These are phyloP conservation scores for Cinclus mexicanus DNA, from an alignment of 2,113 vertebrate genomes.

Conservation along the genomic window DNA sequence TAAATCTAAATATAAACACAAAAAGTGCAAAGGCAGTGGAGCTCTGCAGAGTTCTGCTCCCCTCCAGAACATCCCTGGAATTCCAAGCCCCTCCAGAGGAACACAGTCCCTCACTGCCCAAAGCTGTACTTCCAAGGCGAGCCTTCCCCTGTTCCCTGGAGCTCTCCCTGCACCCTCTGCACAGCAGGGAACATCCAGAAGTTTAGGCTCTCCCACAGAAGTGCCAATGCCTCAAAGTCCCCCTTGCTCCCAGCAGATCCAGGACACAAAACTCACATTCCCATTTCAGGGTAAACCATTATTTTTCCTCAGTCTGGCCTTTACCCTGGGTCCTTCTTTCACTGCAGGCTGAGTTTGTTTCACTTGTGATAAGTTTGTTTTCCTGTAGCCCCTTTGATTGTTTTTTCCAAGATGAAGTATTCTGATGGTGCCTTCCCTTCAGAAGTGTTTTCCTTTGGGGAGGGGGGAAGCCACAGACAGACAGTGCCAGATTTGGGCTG, in stretches of 20 bases:
- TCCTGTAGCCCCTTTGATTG: constrained; percentile 31
- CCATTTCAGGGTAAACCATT: background rate
- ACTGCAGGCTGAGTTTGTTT: constrained; percentile 55
- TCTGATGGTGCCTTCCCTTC: background rate
- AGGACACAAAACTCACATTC: background rate
- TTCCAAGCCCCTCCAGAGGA: background rate
- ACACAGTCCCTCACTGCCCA: accelerated
- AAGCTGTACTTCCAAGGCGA: background rate
- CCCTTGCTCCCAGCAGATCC: background rate
- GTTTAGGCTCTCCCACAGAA: background rate
- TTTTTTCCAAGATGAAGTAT: constrained; percentile 58
- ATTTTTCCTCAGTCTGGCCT: background rate
- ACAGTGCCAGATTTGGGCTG: constrained; percentile 8
- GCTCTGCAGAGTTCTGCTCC: background rate
- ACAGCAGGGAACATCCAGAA: background rate
- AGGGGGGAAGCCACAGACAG: background rate
- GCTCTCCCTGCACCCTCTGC: background rate
- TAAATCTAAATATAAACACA: background rate
- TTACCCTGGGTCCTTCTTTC: background rate
- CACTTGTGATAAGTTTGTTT: constrained; percentile 59
- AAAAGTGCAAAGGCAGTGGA: background rate
- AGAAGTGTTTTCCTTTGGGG: constrained; percentile 45
- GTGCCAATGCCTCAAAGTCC: background rate
- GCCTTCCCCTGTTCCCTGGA: background rate
- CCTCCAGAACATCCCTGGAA: background rate